Base-by-base conservation (phyloP, 2,113 vertebrate genomes). In the Erpornis zantholeuca region DNA sequence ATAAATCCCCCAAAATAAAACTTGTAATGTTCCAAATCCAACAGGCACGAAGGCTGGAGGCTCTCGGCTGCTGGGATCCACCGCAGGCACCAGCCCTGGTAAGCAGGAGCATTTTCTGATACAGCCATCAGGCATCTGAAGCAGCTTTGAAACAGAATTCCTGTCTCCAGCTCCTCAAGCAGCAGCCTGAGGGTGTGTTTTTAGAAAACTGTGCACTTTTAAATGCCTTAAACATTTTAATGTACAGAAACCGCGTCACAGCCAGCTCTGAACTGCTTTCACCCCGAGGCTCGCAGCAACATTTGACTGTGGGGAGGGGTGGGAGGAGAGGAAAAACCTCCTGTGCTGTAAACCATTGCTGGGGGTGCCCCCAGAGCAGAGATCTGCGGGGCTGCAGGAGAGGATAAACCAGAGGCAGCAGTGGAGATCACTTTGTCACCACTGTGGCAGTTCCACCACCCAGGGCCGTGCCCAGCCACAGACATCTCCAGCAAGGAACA, bases 401-500 rank as follows among this genome's bases (percentile, higher is more conserved):
- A 28, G 6, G 4, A 8, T 17, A 7, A 29, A 12, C 4, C 7
- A 24, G 22, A 68, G 42, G 16, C 25, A 60, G 14, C 15, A 6
- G 3, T 7, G 15, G 9, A 44, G 22, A 36, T 15, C 73, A 6
- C 47, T 35, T 31, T 3, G 6, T 28, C 66, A 52, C 22, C 31
- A 7, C 45, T 4, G 1, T 3, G 12, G 42, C 27, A 19, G n/a
- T 2, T 0, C 6, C 15, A 18, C 7, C 29, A 35, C 3, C 40
- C n/a, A 50, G 28, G 1, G 12, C 36, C 12, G 1, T 2, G 8
- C 3, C 16, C 50, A 81, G 31, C 29, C n/a, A 36, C 3, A 2
- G 52, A 11, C 19, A 4, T 4, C 64, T 50, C 57, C 15, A 23
- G 9, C n/a, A 33, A 38, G 35, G 20, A 19, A 7, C 23, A 38